Percentiles rank a stretch among this genome's conserved stretches.
Evolutionary conservation across 2,888 invertebrate genomes (phyloP).

Genomic region (Morpho achilles): DNA sequence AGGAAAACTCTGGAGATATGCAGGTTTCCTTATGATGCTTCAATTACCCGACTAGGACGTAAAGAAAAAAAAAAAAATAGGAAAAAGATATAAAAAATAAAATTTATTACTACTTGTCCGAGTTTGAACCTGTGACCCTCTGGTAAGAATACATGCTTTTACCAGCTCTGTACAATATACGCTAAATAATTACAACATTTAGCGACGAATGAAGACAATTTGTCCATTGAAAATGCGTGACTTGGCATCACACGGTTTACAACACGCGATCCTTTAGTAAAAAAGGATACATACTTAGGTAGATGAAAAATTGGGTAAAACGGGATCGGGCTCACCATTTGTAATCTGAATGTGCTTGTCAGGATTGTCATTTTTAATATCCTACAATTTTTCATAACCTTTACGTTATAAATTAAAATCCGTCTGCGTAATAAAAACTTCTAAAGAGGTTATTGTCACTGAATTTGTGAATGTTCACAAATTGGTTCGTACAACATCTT

Average conservation of each 20-base stretch:
- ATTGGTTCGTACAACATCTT: too few species aligned
- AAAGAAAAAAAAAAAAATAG: too few species aligned
- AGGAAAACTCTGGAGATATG: neutral
- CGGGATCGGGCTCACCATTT: conserved; percentile 12
- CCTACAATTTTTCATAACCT: conserved; percentile 1
- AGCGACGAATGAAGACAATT: conserved; percentile 37
- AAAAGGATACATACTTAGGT: conserved; percentile 27
- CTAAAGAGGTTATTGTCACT: neutral
- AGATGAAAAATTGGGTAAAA: conserved; percentile 20
- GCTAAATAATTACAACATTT: conserved; percentile 18
- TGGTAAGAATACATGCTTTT: neutral
- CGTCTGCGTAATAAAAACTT: neutral
- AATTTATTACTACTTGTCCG: neutral
- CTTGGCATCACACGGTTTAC: conserved; percentile 36
- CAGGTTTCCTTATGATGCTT: too few species aligned
- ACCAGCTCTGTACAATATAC: neutral
- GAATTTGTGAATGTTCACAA: neutral
- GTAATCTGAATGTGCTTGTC: conserved; percentile 9
- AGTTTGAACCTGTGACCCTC: neutral
- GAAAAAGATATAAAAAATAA: too few species aligned
- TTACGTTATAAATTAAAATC: neutral
- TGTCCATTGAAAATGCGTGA: conserved; percentile 41
- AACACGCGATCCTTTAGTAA: conserved; percentile 33
- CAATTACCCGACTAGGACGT: too few species aligned
- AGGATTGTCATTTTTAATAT: conserved; percentile 4